Evolutionary conservation across 2,797 vertebrate species (phyloP).

Genomic region (Melanotaenia pygmaea): DNA sequence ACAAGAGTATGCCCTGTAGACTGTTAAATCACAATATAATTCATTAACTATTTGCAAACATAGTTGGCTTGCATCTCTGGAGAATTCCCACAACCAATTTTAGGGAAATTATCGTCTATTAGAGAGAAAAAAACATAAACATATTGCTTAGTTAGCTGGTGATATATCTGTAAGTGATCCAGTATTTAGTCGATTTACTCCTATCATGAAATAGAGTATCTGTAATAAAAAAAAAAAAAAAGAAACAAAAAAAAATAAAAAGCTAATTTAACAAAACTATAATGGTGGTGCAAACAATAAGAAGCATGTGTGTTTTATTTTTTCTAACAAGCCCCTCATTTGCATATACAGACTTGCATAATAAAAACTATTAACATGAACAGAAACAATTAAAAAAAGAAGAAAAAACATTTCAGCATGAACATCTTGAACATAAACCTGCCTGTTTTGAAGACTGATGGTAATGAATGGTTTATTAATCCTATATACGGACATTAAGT

Average conservation of each 20-base stretch:
- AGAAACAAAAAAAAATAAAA: not conserved
- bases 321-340: conserved; percentile 8
- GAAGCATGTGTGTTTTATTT: not conserved
- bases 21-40: conserved; percentile 16
- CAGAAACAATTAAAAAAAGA: not conserved
- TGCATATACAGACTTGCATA: conserved; percentile 4
- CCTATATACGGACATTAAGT: conserved; percentile 56
- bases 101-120: conserved; percentile 35
- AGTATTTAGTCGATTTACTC: conserved; percentile 31
- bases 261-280: conserved; percentile 11
- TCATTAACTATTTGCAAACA: conserved; percentile 33
- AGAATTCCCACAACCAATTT: conserved; percentile 36
- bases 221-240: not conserved
- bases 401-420: conserved; percentile 13
- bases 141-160: conserved; percentile 31
- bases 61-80: conserved; percentile 18
- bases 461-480: conserved; percentile 73
- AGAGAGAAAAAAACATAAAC: not conserved
- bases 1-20: conserved; percentile 8
- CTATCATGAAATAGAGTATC: conserved; percentile 15
- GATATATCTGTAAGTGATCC: conserved; percentile 27
- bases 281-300: conserved; percentile 13
- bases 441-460: conserved; percentile 49
- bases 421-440: conserved; percentile 18
- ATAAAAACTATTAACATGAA: not conserved